Conservation (phyloP, 2,888 invertebrate species). For the Xestia c-nigrum region DNA sequence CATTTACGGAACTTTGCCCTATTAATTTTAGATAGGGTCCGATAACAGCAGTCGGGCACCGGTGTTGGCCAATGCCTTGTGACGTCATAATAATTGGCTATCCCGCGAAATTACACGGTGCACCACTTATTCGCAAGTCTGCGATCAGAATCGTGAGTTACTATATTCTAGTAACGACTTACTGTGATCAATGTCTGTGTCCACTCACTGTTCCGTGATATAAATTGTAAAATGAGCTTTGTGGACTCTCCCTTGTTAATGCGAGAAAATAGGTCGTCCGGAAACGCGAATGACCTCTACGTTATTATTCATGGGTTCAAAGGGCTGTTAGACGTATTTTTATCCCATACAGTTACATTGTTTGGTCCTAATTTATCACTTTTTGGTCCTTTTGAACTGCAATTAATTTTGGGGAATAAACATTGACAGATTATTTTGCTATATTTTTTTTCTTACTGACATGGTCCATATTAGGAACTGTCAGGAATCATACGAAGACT, state of each 20-base stretch:
- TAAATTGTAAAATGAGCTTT: conserved; percentile 52
- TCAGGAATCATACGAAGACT: not conserved
- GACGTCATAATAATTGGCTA: conserved; percentile 73
- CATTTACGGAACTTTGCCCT: conserved; percentile 77
- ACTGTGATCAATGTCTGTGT: conserved; percentile 58
- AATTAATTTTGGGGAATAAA: not conserved
- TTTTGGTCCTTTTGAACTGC: conserved; percentile 2
- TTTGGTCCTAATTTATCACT: not conserved
- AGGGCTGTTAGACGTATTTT: conserved; percentile 49
- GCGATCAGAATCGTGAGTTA: conserved; percentile 64
- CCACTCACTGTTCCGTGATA: conserved; percentile 54
- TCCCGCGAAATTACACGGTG: conserved; percentile 71
- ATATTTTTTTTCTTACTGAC: not conserved
- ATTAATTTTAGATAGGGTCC: conserved; percentile 76
- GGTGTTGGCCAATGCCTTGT: conserved; percentile 63
- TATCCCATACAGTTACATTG: conserved; percentile 18
- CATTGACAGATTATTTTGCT: not conserved
- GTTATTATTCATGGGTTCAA: conserved; percentile 45
- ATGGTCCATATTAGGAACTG: not conserved
- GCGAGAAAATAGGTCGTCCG: conserved; percentile 63
- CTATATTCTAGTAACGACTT: conserved; percentile 40
- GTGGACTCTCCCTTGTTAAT: conserved; percentile 54
- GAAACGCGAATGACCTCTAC: conserved; percentile 50
- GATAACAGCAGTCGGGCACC: conserved; percentile 64
- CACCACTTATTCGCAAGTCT: conserved; percentile 67